phyloP scores from a whole-genome alignment of 2,888 invertebrate species.

The Nephrotoma appendiculata region DNA sequence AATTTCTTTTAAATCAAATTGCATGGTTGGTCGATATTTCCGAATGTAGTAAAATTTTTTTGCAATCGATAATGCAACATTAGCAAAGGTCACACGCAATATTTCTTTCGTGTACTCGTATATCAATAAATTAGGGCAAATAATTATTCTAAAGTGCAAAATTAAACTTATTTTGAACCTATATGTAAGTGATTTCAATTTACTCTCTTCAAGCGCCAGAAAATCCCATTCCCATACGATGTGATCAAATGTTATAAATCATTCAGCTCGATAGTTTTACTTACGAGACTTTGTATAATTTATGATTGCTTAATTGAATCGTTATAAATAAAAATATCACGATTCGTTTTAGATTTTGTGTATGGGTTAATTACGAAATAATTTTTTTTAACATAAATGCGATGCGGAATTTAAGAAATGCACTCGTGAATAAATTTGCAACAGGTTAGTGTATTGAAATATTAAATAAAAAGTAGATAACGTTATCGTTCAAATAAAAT shows the following conservation, averaged over 20 bases:
- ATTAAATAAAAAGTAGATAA: no score
- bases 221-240: neutral
- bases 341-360: neutral
- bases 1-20: neutral
- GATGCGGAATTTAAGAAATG: no score
- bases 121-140: neutral
- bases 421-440: no score
- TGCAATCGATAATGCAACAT: neutral
- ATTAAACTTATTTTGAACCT: neutral
- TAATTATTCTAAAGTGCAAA: neutral
- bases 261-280: no score
- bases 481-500: no score
- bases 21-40: neutral
- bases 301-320: neutral
- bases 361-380: neutral
- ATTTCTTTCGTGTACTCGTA: neutral
- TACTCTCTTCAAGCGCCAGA: neutral
- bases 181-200: neutral
- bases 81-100: neutral
- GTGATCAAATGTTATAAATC: neutral
- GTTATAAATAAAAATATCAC: neutral
- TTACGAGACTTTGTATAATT: no score
- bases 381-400: neutral
- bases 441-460: no score
- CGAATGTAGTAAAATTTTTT: neutral